phyloP scores from a whole-genome alignment of 2,888 invertebrate species.

The Spilosoma lubricipeda region DNA sequence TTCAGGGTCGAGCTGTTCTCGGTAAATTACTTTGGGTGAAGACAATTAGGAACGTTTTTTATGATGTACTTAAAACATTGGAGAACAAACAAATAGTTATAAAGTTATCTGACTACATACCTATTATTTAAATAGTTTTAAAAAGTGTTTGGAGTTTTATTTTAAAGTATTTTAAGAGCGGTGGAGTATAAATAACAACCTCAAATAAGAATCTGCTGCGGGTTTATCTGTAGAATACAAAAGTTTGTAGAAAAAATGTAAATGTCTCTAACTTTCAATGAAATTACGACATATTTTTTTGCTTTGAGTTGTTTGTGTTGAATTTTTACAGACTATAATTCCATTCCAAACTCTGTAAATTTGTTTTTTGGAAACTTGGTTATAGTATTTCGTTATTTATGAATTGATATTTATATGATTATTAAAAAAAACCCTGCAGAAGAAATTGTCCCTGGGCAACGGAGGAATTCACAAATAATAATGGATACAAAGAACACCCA shows the following conservation, averaged over 20 bases:
- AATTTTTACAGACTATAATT: neutral
- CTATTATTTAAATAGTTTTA: neutral
- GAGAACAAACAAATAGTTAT: neutral
- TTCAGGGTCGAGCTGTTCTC: conserved; percentile 14
- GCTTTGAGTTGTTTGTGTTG: neutral
- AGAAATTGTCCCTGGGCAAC: too few relatives aligned
- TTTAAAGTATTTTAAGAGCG: neutral
- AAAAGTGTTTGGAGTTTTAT: neutral
- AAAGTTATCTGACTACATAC: neutral
- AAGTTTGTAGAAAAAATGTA: neutral
- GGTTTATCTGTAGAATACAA: neutral
- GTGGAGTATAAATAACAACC: neutral
- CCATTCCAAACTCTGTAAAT: neutral
- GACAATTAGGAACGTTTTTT: neutral
- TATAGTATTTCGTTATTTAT: too few relatives aligned
- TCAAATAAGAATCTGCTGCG: neutral
- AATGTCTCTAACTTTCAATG: neutral
- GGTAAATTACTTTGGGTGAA: conserved; percentile 18
- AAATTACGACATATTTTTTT: neutral
- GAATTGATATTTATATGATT: too few relatives aligned
- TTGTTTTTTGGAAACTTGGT: neutral
- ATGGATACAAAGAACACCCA: too few relatives aligned
- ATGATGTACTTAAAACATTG: neutral
- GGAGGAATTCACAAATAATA: too few relatives aligned
- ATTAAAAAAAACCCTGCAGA: too few relatives aligned